phyloP scores from a whole-genome alignment of 2,888 invertebrate species.

The Poecilobothrus nobilitatus region DNA sequence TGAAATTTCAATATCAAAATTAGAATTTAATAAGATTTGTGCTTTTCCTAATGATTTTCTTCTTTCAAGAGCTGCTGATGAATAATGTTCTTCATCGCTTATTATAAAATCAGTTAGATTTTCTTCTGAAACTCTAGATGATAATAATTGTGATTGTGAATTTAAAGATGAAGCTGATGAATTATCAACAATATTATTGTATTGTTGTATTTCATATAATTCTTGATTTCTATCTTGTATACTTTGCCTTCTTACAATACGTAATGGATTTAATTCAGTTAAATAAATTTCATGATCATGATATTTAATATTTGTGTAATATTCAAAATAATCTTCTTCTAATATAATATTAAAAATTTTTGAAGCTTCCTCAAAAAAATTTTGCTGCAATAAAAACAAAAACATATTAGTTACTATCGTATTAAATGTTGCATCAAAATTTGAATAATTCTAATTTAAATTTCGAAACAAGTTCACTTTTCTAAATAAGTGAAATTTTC shows the following conservation, averaged over 20 bases:
- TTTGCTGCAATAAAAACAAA: neutral
- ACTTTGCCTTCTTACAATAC: neutral
- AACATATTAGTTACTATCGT: neutral
- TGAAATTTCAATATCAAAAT: neutral
- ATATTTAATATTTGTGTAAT: neutral
- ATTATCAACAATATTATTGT: neutral
- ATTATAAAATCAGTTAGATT: neutral
- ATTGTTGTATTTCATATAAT: neutral
- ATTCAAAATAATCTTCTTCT: constrained; percentile 1
- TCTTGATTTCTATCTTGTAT: neutral
- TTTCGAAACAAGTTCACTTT: too few relatives aligned
- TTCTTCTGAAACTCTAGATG: neutral
- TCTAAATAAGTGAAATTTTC: too few relatives aligned
- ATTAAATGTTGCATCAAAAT: too few relatives aligned
- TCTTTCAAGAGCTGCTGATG: neutral
- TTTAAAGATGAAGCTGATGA: neutral
- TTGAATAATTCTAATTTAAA: too few relatives aligned
- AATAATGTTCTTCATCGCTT: neutral
- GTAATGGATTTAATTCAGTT: neutral
- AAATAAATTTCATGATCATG: neutral
- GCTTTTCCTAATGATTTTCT: constrained; percentile 1
- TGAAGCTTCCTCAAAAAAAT: neutral
- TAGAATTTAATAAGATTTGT: neutral
- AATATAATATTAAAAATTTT: neutral
- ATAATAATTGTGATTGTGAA: neutral